These are phyloP conservation scores for pig (Sus scrofa) DNA, from an alignment of 2,113 vertebrate species.

Conservation along the genomic window T2T-Sscrofa CM000812.6:156165001-156165500, in stretches of 20 bases:
- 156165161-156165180: not conserved
- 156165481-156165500: not conserved
- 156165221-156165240: not conserved
- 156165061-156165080: not conserved
- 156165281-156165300: not conserved
- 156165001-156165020: conserved; percentile 17
- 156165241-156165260: not conserved
- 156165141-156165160: not conserved
- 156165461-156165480: not conserved
- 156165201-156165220: not conserved
- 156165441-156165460: not conserved
- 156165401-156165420: not conserved
- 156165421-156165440: not conserved
- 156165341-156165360: not conserved
- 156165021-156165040: not conserved
- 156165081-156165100: not conserved
- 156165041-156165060: not conserved
- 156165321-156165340: not conserved
- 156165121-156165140: not conserved
- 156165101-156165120: not conserved
- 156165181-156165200: not conserved
- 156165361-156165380: not conserved
- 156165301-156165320: not conserved
- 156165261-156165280: not conserved
- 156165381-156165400: not conserved